Evolutionary conservation across 2,888 invertebrate species (phyloP).

Genomic region (Drosophila neutralis): DNA sequence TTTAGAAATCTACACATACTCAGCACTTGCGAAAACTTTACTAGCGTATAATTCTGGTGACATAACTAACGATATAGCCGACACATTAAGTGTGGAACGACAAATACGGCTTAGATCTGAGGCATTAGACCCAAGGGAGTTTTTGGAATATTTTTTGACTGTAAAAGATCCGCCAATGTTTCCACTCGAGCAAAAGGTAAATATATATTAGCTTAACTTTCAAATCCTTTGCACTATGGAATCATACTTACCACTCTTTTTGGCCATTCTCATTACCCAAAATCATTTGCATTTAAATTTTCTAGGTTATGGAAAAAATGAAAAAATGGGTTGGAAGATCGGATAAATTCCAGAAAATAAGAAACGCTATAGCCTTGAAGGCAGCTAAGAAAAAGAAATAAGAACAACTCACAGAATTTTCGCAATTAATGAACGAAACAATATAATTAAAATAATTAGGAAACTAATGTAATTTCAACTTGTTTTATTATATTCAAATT

Average conservation of each 20-base stretch:
- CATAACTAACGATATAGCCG: conserved; percentile 79
- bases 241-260: neutral
- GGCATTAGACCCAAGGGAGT: conserved; percentile 74
- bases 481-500: neutral
- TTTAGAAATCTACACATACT: conserved; percentile 65
- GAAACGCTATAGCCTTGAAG: conserved; percentile 42
- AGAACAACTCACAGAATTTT: neutral
- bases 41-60: conserved; percentile 82
- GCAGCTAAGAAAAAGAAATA: conserved; percentile 54
- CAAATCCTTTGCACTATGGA: neutral
- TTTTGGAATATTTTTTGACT: conserved; percentile 76
- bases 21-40: conserved; percentile 81
- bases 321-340: conserved; percentile 71
- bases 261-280: neutral
- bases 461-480: no score
- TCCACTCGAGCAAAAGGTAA: conserved; percentile 77
- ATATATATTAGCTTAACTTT: neutral
- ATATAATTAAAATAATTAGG: neutral
- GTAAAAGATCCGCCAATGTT: conserved; percentile 67
- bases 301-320: conserved; percentile 73
- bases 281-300: neutral
- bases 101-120: conserved; percentile 67
- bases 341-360: conserved; percentile 58
- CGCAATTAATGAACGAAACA: neutral
- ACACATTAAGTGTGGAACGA: conserved; percentile 73